Evolutionary conservation across 2,113 vertebrate genomes (phyloP).

Genomic region (Ptilorrhoa leucosticta): DNA sequence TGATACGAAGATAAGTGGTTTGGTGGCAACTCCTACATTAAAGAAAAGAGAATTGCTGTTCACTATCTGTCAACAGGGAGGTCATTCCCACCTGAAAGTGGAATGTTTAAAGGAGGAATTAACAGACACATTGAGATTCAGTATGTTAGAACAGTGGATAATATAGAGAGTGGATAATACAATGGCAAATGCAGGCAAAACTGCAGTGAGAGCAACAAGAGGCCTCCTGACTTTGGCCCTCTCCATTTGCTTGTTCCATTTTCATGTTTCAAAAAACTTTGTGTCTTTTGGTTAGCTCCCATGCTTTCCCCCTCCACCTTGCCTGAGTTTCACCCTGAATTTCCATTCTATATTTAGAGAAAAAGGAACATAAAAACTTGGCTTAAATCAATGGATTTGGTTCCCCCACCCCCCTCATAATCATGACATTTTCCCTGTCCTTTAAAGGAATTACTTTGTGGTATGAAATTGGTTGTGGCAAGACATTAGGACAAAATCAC

Average conservation of each 20-base stretch:
- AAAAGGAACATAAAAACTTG: not conserved
- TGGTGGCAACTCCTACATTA: not conserved
- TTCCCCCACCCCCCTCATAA: not conserved
- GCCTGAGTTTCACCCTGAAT: not conserved
- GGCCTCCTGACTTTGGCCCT: not conserved
- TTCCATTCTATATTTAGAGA: not conserved
- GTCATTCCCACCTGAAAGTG: not conserved
- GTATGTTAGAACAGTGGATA: not conserved
- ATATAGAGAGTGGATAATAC: not conserved
- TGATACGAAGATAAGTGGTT: not conserved
- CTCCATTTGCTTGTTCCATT: not conserved
- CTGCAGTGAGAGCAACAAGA: not conserved
- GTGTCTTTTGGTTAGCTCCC: not conserved
- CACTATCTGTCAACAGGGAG: not conserved
- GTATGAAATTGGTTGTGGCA: not conserved
- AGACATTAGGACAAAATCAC: not conserved
- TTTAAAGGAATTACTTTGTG: not conserved
- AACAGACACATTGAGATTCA: not conserved
- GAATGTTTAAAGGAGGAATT: not conserved
- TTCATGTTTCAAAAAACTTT: not conserved
- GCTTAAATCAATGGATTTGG: not conserved
- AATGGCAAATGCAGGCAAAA: not conserved
- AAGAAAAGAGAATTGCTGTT: not conserved
- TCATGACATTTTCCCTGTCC: not conserved
- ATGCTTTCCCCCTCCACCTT: not conserved